phyloP scores from a whole-genome alignment of 2,797 vertebrate species.

The Epinephelus awoara region DNA sequence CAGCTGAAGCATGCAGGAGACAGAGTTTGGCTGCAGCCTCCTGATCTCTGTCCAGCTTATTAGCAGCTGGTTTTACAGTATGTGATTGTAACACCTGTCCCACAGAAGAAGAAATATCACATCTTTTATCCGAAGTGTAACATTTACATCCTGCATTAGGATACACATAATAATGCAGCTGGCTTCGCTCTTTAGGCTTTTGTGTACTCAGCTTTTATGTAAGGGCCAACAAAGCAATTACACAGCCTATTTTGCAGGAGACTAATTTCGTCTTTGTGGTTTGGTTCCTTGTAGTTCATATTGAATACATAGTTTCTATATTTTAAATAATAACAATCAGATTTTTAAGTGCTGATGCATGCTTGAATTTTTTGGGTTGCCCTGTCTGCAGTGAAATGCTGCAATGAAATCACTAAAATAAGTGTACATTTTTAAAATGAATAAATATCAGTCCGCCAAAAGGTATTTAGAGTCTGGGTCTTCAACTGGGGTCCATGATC shows the following conservation, averaged over 20 bases:
- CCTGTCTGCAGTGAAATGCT: conserved; percentile 30
- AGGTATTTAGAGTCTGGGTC: neutral
- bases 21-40: conserved; percentile 34
- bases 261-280: conserved; percentile 57
- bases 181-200: conserved; percentile 58
- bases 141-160: conserved; percentile 46
- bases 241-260: conserved; percentile 48
- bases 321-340: neutral
- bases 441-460: neutral
- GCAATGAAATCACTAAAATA: conserved; percentile 13
- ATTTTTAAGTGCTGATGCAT: conserved; percentile 12
- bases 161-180: conserved; percentile 49
- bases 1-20: conserved; percentile 32
- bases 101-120: conserved; percentile 29
- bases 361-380: conserved; percentile 19
- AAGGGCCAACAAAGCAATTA: conserved; percentile 65
- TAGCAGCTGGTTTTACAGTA: conserved; percentile 48
- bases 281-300: conserved; percentile 22
- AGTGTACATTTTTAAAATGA: too few species aligned
- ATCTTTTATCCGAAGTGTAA: conserved; percentile 29
- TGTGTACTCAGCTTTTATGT: conserved; percentile 63
- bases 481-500: too few species aligned
- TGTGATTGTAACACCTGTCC: conserved; percentile 36
- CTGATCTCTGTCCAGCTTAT: conserved; percentile 39
- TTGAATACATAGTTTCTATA: conserved; percentile 16